These are phyloP conservation scores for Carassius carassius DNA, from an alignment of 2,113 vertebrate species.

Conservation along the genomic window DNA sequence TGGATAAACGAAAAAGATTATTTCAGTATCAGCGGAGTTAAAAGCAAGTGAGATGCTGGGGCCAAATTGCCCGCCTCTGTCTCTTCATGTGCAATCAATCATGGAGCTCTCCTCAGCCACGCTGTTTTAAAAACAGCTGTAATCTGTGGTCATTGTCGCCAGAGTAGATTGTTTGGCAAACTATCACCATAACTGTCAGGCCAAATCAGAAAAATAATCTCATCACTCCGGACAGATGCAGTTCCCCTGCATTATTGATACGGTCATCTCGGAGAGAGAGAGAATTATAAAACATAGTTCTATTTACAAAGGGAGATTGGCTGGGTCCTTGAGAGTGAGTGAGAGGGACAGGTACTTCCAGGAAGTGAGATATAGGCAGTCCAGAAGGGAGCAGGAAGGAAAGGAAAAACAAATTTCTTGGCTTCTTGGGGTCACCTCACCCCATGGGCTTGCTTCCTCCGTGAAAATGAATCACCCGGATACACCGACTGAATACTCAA, in stretches of 20 bases:
- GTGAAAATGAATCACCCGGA: constrained; percentile 77
- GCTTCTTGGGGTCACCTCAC: constrained; percentile 82
- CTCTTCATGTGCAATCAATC: constrained; percentile 85
- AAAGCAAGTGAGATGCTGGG: constrained; percentile 77
- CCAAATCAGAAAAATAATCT: constrained; percentile 99
- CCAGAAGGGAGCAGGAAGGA: constrained; percentile 67
- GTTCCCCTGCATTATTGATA: constrained; percentile 99
- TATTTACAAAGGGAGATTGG: constrained; percentile 99
- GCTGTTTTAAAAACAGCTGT: constrained; percentile 95
- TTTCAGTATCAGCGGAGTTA: constrained; percentile 76
- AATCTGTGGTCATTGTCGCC: constrained; percentile 92
- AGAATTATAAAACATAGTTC: constrained; percentile 98
- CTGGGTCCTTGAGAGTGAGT: constrained; percentile 94
- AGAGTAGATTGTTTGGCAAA: constrained; percentile 98
- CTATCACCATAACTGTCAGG: constrained; percentile 99
- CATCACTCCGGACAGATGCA: constrained; percentile 92
- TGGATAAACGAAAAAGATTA: constrained; percentile 62
- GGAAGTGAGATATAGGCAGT: constrained; percentile 95
- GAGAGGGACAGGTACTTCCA: constrained; percentile 91
- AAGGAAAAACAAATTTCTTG: constrained; percentile 79
- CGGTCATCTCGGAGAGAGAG: constrained; percentile 88
- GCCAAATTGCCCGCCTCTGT: constrained; percentile 81
- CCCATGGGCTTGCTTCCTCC: constrained; percentile 75
- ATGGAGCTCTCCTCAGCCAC: constrained; percentile 83
- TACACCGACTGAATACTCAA: constrained; percentile 75